phyloP scores from a whole-genome alignment of 2,113 vertebrate genomes.

The Camelus dromedarius region DNA sequence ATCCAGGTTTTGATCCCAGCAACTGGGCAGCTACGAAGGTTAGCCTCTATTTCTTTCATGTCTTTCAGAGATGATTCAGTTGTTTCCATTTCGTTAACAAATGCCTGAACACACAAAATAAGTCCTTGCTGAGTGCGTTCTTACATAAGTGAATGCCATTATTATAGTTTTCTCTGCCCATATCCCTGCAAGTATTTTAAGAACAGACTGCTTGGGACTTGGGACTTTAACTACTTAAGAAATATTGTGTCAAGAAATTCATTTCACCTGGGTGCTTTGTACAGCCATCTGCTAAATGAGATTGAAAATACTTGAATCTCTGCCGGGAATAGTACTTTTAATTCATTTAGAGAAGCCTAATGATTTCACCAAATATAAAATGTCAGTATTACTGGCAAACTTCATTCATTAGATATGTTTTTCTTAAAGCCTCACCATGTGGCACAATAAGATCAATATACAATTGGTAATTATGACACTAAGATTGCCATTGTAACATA shows the following conservation, averaged over 20 bases:
- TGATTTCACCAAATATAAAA: constrained; percentile 42
- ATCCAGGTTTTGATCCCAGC: constrained; percentile 89
- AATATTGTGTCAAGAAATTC: constrained; percentile 21
- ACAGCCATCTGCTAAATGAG: constrained; percentile 38
- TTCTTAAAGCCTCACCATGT: background rate
- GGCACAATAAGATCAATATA: background rate
- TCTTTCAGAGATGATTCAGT: constrained; percentile 93
- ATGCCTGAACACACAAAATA: constrained; percentile 86
- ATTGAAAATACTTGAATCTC: constrained; percentile 53
- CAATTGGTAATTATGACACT: background rate
- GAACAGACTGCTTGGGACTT: background rate
- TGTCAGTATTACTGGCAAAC: background rate
- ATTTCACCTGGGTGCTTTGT: constrained; percentile 24
- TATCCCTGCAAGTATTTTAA: background rate
- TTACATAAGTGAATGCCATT: background rate
- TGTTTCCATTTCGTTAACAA: constrained; percentile 90
- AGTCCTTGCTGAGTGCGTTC: background rate
- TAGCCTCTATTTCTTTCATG: constrained; percentile 91
- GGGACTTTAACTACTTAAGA: constrained; percentile 9
- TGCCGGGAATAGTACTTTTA: constrained; percentile 1
- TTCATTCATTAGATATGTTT: background rate
- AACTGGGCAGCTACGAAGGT: constrained; percentile 88
- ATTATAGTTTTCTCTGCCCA: background rate
- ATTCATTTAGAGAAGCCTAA: constrained; percentile 61
- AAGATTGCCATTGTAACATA: background rate